Percentiles rank a stretch among this genome's conserved stretches.
Evolutionary conservation across 2,888 invertebrate genomes (phyloP).

Genomic region (Tyria jacobaeae): DNA sequence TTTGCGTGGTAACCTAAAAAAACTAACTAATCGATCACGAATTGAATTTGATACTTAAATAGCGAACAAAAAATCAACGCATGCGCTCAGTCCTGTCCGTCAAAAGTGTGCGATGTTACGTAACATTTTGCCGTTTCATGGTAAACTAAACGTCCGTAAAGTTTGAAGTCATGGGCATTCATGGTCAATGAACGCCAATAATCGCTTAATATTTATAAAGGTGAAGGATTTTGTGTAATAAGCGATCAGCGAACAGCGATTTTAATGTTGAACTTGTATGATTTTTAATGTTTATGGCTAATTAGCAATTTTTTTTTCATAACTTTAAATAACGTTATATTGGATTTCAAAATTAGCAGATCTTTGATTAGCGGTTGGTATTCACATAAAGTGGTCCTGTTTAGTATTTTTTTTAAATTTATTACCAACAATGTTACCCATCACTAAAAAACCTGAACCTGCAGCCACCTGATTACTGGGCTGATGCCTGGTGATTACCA

Average conservation of each 20-base stretch:
- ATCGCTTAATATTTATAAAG: conserved; percentile 39
- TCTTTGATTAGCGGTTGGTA: too few relatives aligned
- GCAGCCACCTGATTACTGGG: too few relatives aligned
- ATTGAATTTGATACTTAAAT: conserved; percentile 25
- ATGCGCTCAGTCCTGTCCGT: conserved; percentile 41
- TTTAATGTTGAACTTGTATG: not conserved
- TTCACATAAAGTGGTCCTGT: too few relatives aligned
- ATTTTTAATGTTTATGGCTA: not conserved
- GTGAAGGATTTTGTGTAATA: conserved; percentile 26
- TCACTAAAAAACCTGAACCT: too few relatives aligned
- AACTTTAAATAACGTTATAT: not conserved
- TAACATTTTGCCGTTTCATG: conserved; percentile 60
- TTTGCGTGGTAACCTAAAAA: conserved; percentile 13
- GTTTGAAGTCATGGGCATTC: conserved; percentile 69
- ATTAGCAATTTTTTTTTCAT: too few relatives aligned
- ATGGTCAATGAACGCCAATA: conserved; percentile 71
- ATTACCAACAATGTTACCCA: too few relatives aligned
- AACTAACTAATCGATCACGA: conserved; percentile 34
- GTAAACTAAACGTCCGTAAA: conserved; percentile 40
- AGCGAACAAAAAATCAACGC: conserved; percentile 45
- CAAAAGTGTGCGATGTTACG: conserved; percentile 51
- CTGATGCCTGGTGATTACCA: too few relatives aligned
- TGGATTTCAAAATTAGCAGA: too few relatives aligned
- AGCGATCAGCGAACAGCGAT: conserved; percentile 38
- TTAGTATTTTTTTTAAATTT: too few relatives aligned